Conservation (phyloP, 2,113 vertebrate genomes). For the Albula glossodonta region DNA sequence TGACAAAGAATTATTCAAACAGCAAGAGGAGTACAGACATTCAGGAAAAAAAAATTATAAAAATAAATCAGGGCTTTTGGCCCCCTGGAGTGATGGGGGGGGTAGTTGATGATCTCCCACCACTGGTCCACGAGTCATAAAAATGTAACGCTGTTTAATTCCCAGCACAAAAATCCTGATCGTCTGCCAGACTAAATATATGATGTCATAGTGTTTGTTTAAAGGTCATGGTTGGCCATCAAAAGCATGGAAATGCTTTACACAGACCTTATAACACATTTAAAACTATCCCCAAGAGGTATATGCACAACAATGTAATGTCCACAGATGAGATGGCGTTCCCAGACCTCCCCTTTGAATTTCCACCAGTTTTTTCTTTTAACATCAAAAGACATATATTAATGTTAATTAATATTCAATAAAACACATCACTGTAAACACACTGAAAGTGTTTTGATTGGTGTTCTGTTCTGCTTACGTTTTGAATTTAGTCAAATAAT, state of each 20-base stretch:
- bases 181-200: neutral
- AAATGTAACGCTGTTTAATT: neutral
- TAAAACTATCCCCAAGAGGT: neutral
- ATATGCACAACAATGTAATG: neutral
- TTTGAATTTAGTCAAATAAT: neutral
- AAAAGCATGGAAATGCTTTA: neutral
- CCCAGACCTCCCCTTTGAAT: neutral
- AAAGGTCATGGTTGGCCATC: slow-evolving; percentile 9
- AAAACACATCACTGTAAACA: too few relatives aligned
- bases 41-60: neutral
- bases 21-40: neutral
- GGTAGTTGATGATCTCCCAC: neutral
- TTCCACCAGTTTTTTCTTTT: neutral
- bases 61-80: neutral
- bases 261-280: too few relatives aligned
- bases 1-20: neutral
- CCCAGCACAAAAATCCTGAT: neutral
- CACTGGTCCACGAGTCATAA: neutral
- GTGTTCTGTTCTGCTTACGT: neutral
- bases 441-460: neutral
- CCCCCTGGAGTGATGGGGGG: neutral
- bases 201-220: slow-evolving; percentile 17
- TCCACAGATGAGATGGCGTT: neutral
- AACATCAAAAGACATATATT: neutral
- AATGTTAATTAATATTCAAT: neutral